Percentiles rank a stretch among this genome's conserved stretches.
phyloP scores from a whole-genome alignment of 2,113 vertebrate species.

The Scytalopus superciliaris region DNA sequence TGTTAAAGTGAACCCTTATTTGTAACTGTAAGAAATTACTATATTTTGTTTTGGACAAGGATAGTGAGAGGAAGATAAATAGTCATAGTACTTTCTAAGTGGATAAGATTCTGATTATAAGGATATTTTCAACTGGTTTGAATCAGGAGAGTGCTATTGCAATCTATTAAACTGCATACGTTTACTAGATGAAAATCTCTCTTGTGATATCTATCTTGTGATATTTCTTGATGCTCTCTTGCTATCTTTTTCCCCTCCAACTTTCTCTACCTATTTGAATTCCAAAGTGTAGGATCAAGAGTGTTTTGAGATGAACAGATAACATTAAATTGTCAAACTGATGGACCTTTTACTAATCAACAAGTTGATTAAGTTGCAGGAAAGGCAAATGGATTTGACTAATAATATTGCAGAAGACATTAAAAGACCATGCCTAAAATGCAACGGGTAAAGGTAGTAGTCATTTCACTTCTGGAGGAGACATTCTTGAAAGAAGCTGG shows the following conservation, averaged over 20 bases:
- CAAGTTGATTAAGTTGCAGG: background rate
- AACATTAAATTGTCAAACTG: background rate
- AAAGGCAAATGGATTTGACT: background rate
- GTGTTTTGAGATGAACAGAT: background rate
- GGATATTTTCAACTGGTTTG: background rate
- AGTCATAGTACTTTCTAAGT: background rate
- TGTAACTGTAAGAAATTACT: background rate
- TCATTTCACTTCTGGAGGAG: background rate
- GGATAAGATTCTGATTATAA: background rate
- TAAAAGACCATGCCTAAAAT: background rate
- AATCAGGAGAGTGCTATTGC: background rate
- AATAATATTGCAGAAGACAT: background rate
- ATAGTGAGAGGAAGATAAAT: background rate
- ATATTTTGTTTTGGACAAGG: background rate
- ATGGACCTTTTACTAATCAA: background rate
- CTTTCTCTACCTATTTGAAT: background rate
- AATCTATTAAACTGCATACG: background rate
- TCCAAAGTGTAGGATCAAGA: background rate
- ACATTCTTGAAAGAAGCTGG: background rate
- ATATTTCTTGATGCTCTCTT: background rate
- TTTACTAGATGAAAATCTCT: background rate
- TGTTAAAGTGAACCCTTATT: background rate
- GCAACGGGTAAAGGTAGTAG: background rate
- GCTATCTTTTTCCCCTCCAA: background rate
- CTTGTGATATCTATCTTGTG: background rate